Evolutionary conservation across 2,888 invertebrate species (phyloP), one percentile per base, ranked within the genome.

Genomic region (Acanthosepion esculentum): DNA sequence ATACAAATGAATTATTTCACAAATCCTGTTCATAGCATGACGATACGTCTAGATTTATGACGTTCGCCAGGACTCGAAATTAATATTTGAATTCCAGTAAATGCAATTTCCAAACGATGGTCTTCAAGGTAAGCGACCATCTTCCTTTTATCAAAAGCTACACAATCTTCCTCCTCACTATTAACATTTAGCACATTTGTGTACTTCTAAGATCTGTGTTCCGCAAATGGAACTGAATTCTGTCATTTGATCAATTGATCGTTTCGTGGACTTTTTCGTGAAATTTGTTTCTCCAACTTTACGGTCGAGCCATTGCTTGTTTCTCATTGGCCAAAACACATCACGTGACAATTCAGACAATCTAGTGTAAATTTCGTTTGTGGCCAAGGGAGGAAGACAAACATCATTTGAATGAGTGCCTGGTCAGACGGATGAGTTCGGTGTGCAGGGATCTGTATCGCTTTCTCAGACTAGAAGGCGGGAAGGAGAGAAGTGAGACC

Each of bases 261-360:
- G 1, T 78, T 33, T 15, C 7, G 33, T 78, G 12, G 33, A 78
- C 78, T 78, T 33, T 33, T 15, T 78, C 18, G 78, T 33, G 78
- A 78, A 12, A 33, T n/a, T 12, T 78, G n/a, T 78, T 78, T 78
- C 78, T n/a, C 78, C 23, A 78, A 78, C 78, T 33, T 15, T 78
- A 5, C 78, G 23, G 59, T 59, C 59, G 59, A 59, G 59, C 23
- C 59, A n/a, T 48, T 91, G 78, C 29, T 5, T 2, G 15, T 78
- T n/a, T 78, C 78, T 78, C 78, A 78, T 78, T 78, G n/a, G 78
- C 33, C 78, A 78, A 78, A 29, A 20, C 91, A n/a, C 48, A 26
- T 41, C 41, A 48, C 41, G 94, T 48, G 94, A 94, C 26, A 91
- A 91, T 64, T 78, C 29, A 94, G 64, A 94, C 41, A 48, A 48